Conservation (phyloP, 2,888 invertebrate genomes). For the Meandrusa payeni region DNA sequence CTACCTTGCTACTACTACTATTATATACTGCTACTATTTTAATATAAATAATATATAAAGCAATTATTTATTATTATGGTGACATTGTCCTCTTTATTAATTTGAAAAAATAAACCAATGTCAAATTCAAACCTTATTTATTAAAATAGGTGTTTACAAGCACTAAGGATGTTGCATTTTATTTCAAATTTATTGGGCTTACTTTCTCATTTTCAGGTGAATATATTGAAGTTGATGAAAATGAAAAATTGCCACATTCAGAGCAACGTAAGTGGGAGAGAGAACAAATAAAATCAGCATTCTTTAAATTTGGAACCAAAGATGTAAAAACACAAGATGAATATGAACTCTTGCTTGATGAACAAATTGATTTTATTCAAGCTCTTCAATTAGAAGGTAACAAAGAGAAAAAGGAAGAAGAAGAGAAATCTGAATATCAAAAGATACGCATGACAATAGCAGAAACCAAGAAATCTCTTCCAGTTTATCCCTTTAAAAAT, state of each 20-base stretch:
- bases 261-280: conserved; percentile 98
- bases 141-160: too few relatives aligned
- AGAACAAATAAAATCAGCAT: conserved; percentile 96
- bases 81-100: too few relatives aligned
- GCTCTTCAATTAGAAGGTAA: conserved; percentile 90
- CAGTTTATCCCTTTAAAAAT: conserved; percentile 95
- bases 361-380: conserved; percentile 99
- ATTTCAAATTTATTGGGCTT: too few relatives aligned
- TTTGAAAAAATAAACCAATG: too few relatives aligned
- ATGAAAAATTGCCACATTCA: conserved; percentile 90
- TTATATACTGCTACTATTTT: too few relatives aligned
- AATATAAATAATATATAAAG: too few relatives aligned
- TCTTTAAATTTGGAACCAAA: conserved; percentile 95
- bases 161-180: too few relatives aligned
- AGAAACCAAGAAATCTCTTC: conserved; percentile 95
- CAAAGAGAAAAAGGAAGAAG: conserved; percentile 78
- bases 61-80: too few relatives aligned
- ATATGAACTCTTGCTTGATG: conserved; percentile 96
- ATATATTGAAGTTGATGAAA: conserved; percentile 92
- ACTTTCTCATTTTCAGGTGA: conserved; percentile 69
- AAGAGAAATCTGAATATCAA: conserved; percentile 83
- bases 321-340: conserved; percentile 89
- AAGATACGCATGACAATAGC: conserved; percentile 90
- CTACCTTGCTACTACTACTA: too few relatives aligned
- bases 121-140: too few relatives aligned